Conservation (phyloP, 2,797 vertebrate species). For the Lacerta bilineata region DNA sequence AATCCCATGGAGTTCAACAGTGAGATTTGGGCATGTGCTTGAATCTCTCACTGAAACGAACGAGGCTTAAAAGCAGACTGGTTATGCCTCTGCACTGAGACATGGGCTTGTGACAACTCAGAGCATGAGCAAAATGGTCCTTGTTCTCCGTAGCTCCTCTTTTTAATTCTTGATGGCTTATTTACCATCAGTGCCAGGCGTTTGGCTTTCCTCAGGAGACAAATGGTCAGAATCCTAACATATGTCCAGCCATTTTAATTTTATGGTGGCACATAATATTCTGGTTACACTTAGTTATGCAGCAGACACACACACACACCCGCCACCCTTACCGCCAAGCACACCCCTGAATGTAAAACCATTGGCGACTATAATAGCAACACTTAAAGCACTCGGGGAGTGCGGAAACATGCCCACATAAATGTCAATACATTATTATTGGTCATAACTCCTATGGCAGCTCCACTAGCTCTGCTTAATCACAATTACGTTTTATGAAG, state of each 20-base stretch:
- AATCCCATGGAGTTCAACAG: neutral
- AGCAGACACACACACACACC: slow-evolving; percentile 6
- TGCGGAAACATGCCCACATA: slow-evolving; percentile 54
- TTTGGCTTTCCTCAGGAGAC: slow-evolving; percentile 35
- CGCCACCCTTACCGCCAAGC: slow-evolving; percentile 1
- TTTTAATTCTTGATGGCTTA: slow-evolving; percentile 43
- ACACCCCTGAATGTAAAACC: slow-evolving; percentile 9
- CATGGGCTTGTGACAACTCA: neutral
- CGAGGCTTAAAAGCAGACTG: neutral
- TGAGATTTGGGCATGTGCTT: neutral
- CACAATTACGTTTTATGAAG: slow-evolving; percentile 50
- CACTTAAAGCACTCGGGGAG: slow-evolving; percentile 65
- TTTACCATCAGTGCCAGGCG: slow-evolving; percentile 57
- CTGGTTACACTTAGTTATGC: slow-evolving; percentile 37
- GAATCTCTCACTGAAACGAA: neutral
- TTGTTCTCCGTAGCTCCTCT: slow-evolving; percentile 40
- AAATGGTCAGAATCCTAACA: slow-evolving; percentile 36
- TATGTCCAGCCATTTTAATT: slow-evolving; percentile 42
- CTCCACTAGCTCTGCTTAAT: slow-evolving; percentile 55
- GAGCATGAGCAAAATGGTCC: neutral
- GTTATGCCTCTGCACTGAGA: neutral
- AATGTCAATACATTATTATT: slow-evolving; percentile 58
- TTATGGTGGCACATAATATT: slow-evolving; percentile 49
- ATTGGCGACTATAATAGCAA: slow-evolving; percentile 47
- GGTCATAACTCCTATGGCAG: slow-evolving; percentile 55